Conservation (phyloP, 2,113 vertebrate genomes). For the Upupa epops region DNA sequence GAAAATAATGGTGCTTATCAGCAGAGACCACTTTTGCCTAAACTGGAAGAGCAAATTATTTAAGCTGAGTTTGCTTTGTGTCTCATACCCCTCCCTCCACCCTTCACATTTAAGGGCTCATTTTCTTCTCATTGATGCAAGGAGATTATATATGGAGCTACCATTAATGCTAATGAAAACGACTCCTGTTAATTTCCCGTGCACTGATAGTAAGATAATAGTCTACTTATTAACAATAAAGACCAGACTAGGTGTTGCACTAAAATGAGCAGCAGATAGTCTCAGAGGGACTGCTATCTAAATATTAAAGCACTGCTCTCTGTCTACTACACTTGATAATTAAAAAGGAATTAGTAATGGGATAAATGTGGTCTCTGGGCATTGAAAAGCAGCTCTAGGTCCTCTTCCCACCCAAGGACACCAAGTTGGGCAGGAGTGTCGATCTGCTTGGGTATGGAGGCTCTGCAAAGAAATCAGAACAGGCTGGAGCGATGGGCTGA, state of each 20-base stretch:
- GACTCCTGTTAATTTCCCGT: background rate
- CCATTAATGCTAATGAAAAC: constrained; percentile 52
- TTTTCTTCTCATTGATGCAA: constrained; percentile 10
- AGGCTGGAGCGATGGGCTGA: too few relatives aligned
- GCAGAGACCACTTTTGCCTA: constrained; percentile 1
- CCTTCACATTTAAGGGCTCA: background rate
- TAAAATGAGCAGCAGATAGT: background rate
- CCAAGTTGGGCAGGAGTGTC: too few relatives aligned
- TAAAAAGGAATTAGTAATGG: background rate
- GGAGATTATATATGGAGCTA: background rate
- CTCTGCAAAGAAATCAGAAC: too few relatives aligned
- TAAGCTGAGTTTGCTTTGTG: background rate
- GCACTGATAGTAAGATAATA: background rate
- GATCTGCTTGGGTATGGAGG: too few relatives aligned
- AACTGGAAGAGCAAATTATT: constrained; percentile 37
- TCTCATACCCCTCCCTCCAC: background rate
- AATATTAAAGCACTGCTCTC: background rate
- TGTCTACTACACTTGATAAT: background rate
- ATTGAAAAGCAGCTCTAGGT: too few relatives aligned
- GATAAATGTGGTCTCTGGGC: background rate
- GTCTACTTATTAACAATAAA: background rate
- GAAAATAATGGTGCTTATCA: constrained; percentile 19
- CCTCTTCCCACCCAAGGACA: background rate
- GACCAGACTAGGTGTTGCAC: background rate
- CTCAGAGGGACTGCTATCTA: background rate